A percentile compares a stretch with the other conserved stretches of the same genome.
phyloP scores from a whole-genome alignment of 1,140 invertebrate species.

The Maconellicoccus hirsutus region DNA sequence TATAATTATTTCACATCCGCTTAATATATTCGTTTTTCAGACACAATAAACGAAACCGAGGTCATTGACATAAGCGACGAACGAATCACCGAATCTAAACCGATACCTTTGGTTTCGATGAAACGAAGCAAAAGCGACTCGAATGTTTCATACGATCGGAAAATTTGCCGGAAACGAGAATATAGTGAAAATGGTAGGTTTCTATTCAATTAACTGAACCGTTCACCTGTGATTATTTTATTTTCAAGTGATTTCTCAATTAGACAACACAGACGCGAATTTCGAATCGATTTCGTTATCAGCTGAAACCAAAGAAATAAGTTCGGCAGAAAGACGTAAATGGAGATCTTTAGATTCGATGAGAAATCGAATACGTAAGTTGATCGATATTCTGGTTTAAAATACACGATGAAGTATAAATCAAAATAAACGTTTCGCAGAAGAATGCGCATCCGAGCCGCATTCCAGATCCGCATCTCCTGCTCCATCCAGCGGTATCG shows the following conservation, averaged over 20 bases:
- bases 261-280: neutral
- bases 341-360: constrained; percentile 29
- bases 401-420: neutral
- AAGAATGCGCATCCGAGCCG: neutral
- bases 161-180: neutral
- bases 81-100: constrained; percentile 11
- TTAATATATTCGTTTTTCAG: neutral
- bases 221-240: neutral
- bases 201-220: neutral
- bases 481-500: constrained; percentile 74
- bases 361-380: constrained; percentile 15
- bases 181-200: neutral
- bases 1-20: too few species aligned
- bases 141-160: constrained; percentile 19
- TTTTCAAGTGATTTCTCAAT: neutral
- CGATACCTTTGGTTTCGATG: neutral
- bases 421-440: neutral
- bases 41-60: neutral
- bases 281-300: constrained; percentile 9
- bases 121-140: constrained; percentile 41
- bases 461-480: constrained; percentile 62
- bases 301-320: neutral
- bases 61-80: neutral
- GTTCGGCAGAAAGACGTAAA: constrained; percentile 19
- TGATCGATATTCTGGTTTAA: neutral